Percentiles rank a stretch among this genome's conserved stretches.
Conservation (phyloP, 2,888 invertebrate genomes). For the Diarsia dahlii region DNA sequence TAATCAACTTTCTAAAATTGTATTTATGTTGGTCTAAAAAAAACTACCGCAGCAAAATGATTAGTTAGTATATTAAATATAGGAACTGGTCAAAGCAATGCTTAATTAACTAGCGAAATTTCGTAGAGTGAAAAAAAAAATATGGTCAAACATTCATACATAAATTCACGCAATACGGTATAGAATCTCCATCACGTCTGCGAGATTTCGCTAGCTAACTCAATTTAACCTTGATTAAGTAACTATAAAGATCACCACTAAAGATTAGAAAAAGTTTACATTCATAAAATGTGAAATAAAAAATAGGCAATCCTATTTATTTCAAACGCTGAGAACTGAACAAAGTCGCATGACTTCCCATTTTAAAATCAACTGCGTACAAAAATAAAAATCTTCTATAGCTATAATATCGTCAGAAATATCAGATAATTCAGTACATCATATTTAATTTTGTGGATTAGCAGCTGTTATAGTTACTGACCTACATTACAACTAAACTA, state of each 20-base stretch:
- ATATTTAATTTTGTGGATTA: slow-evolving; percentile 9
- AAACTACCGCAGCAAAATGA: slow-evolving; percentile 29
- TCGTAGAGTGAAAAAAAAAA: too few relatives aligned
- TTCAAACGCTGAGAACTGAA: neutral
- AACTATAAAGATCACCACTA: slow-evolving; percentile 2
- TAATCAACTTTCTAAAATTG: neutral
- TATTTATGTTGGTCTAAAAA: neutral
- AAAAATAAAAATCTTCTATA: slow-evolving; percentile 52
- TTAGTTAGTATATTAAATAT: slow-evolving; percentile 6
- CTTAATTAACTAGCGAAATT: neutral
- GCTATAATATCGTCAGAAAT: slow-evolving; percentile 6
- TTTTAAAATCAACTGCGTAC: slow-evolving; percentile 35
- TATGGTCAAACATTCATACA: too few relatives aligned
- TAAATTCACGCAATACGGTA: neutral
- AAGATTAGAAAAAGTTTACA: neutral
- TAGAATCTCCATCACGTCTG: neutral
- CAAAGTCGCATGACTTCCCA: neutral
- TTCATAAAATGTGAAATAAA: neutral
- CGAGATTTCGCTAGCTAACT: neutral
- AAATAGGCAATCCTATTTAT: too few relatives aligned
- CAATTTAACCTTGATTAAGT: neutral
- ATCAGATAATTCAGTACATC: slow-evolving; percentile 29
- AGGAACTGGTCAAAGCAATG: slow-evolving; percentile 30
- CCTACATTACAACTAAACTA: neutral
- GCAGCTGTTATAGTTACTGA: neutral